phyloP scores from a whole-genome alignment of 1,140 invertebrate genomes.

The Xylocopa sonorina region DNA sequence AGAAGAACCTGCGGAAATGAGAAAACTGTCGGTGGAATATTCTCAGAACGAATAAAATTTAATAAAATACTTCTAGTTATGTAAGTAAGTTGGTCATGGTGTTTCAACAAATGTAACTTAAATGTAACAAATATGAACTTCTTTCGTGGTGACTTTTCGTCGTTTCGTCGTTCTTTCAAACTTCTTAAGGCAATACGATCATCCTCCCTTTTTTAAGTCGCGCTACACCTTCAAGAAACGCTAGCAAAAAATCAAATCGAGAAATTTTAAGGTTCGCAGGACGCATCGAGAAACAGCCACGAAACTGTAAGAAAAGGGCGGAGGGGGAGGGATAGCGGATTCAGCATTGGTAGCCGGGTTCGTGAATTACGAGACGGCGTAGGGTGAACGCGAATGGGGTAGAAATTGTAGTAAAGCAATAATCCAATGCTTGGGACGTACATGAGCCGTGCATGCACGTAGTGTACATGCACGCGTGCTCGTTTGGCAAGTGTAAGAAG shows the following conservation, averaged over 20 bases:
- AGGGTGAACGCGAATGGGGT: constrained; percentile 7
- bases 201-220: no score
- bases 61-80: no score
- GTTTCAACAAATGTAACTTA: no score
- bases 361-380: constrained; percentile 19
- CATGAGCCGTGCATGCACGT: background rate
- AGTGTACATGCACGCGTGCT: background rate
- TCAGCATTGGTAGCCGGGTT: background rate
- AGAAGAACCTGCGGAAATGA: no score
- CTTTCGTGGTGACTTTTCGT: no score
- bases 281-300: background rate
- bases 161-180: no score
- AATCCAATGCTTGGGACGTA: constrained; percentile 2
- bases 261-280: background rate
- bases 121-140: no score
- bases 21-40: no score
- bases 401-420: constrained; percentile 21
- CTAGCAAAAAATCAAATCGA: background rate
- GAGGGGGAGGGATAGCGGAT: background rate
- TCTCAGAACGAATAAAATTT: no score
- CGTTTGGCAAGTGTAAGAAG: constrained; percentile 17
- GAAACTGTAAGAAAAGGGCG: background rate
- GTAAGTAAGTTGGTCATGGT: no score
- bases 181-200: no score
- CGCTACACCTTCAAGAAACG: no score